Conservation (phyloP, 2,797 vertebrate species). For the Danio tinwini region DNA sequence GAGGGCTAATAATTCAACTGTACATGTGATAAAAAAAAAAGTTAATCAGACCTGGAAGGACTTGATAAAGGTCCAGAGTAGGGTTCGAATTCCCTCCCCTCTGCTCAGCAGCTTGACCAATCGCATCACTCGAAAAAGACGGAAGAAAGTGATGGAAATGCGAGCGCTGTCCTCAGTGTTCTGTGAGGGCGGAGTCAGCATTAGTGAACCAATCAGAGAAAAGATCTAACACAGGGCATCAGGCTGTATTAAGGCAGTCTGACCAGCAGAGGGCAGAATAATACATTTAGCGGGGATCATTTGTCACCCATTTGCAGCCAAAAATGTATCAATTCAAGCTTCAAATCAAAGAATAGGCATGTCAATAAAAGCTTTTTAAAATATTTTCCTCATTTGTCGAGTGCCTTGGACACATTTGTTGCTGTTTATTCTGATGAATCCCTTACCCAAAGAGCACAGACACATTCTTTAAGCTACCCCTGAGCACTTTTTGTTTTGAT, state of each 20-base stretch:
- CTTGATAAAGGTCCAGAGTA: conserved; percentile 99
- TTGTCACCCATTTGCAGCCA: neutral
- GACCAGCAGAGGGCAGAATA: conserved; percentile 49
- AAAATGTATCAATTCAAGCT: neutral
- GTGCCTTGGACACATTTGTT: too few relatives aligned
- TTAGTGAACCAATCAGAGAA: conserved; percentile 54
- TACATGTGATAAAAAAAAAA: neutral
- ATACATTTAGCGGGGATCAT: neutral
- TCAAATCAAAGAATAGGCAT: neutral
- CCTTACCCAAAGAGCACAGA: too few relatives aligned
- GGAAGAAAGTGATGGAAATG: conserved; percentile 99
- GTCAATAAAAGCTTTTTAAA: too few relatives aligned
- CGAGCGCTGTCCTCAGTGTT: conserved; percentile 97
- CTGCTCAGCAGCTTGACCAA: conserved; percentile 97
- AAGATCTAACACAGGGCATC: conserved; percentile 64
- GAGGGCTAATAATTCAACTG: too few relatives aligned
- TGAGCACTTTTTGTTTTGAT: too few relatives aligned
- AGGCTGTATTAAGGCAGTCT: conserved; percentile 70
- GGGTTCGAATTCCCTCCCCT: conserved; percentile 96
- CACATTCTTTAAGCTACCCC: too few relatives aligned
- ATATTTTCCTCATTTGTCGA: too few relatives aligned
- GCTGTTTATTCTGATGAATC: too few relatives aligned
- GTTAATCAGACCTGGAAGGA: conserved; percentile 93
- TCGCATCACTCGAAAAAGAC: conserved; percentile 98
- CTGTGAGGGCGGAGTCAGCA: conserved; percentile 76